Evolutionary conservation across 1,140 invertebrate genomes (phyloP).

Genomic region (Psilanteris sp.): DNA sequence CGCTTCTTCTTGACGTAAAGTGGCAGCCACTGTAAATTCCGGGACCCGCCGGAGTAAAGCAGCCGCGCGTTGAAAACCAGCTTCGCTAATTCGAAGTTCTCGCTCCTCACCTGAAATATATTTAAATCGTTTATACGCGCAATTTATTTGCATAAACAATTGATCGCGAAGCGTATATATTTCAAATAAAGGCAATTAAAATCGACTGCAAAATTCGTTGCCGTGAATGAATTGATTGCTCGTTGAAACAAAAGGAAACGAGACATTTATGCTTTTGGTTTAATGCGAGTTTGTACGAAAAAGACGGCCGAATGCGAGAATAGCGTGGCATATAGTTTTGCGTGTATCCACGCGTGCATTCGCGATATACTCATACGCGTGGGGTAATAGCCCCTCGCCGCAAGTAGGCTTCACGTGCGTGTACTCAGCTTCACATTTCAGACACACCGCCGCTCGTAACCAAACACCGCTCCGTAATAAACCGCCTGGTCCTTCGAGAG

Average conservation of each 20-base stretch:
- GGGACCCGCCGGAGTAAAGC: slow-evolving; percentile 84
- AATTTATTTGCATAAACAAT: too few species aligned
- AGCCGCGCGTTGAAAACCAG: slow-evolving; percentile 84
- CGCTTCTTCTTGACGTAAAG: slow-evolving; percentile 87
- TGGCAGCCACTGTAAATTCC: slow-evolving; percentile 90
- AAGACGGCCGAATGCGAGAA: too few species aligned
- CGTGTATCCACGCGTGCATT: slow-evolving; percentile 41
- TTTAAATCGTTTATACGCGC: slow-evolving; percentile 18
- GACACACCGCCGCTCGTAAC: slow-evolving; percentile 66
- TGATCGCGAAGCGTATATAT: too few species aligned
- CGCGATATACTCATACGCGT: slow-evolving; percentile 37
- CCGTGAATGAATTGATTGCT: too few species aligned
- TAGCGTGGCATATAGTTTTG: slow-evolving; percentile 43
- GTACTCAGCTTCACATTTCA: slow-evolving; percentile 69
- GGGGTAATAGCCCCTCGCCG: slow-evolving; percentile 56
- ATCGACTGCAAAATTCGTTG: too few species aligned
- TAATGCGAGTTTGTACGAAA: too few species aligned
- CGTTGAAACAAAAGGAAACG: too few species aligned
- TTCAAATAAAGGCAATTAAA: too few species aligned
- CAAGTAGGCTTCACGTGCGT: slow-evolving; percentile 60
- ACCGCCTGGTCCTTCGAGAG: slow-evolving; percentile 59
- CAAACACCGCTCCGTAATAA: slow-evolving; percentile 65
- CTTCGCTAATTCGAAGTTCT: slow-evolving; percentile 85
- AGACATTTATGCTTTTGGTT: too few species aligned
- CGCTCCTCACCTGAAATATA: slow-evolving; percentile 84